Evolutionary conservation across 2,797 vertebrate genomes (phyloP).

Genomic region (Acanthurus leucopareius): DNA sequence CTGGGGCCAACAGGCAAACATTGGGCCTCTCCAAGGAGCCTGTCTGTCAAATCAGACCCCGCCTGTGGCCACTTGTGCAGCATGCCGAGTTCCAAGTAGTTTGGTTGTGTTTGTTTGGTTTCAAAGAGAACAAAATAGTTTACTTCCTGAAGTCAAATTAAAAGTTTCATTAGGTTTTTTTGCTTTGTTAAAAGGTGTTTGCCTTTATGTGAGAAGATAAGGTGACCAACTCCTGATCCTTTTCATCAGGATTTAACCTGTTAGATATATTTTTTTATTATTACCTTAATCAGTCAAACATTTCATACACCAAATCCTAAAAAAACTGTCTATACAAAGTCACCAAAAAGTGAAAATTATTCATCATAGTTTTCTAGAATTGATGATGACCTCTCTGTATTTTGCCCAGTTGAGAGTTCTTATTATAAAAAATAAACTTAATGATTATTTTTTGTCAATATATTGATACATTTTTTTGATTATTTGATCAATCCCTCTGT

Average conservation of each 20-base stretch:
- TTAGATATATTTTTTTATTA: neutral
- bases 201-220: neutral
- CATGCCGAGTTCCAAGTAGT: neutral
- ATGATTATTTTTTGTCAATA: neutral
- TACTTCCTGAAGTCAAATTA: neutral
- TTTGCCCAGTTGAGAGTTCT: neutral
- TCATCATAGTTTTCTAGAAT: neutral
- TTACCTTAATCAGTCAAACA: too few species aligned
- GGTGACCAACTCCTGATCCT: neutral
- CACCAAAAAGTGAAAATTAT: neutral
- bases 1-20: constrained; percentile 59
- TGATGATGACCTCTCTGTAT: too few species aligned
- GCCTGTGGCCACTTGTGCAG: constrained; percentile 9
- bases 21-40: constrained; percentile 53
- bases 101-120: neutral
- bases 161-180: neutral
- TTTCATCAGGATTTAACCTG: neutral
- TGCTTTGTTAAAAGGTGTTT: too few species aligned
- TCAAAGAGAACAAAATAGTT: neutral
- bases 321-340: neutral
- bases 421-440: neutral
- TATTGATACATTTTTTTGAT: neutral
- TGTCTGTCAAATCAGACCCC: constrained; percentile 47
- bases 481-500: neutral
- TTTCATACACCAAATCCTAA: neutral